phyloP scores from a whole-genome alignment of 2,888 invertebrate species.

The Thymelicus acteon region DNA sequence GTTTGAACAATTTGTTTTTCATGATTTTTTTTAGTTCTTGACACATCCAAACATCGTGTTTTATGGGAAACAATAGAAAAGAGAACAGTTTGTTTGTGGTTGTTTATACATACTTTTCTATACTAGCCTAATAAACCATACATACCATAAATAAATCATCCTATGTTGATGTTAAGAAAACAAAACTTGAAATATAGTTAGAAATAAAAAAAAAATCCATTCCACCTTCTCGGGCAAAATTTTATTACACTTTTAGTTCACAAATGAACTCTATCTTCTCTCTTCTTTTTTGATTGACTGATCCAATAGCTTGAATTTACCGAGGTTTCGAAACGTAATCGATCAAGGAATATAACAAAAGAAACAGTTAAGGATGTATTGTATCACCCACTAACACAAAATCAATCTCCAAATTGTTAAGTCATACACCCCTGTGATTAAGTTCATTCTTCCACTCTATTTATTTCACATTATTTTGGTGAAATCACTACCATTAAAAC shows the following conservation, averaged over 20 bases:
- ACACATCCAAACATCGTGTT: slow-evolving; percentile 31
- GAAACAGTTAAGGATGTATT: not conserved
- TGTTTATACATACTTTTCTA: slow-evolving; percentile 9
- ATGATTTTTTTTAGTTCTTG: slow-evolving; percentile 28
- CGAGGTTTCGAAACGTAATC: no score
- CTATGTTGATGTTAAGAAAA: no score
- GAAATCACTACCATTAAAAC: slow-evolving; percentile 14
- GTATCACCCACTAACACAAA: not conserved
- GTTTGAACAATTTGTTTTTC: slow-evolving; percentile 41
- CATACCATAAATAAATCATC: no score
- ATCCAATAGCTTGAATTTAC: no score
- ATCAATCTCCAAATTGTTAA: not conserved
- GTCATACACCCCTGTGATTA: slow-evolving; percentile 17
- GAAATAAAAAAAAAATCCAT: no score
- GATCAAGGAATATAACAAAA: not conserved
- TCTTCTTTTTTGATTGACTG: no score
- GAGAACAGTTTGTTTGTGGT: slow-evolving; percentile 6
- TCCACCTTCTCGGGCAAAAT: no score
- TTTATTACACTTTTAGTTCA: no score
- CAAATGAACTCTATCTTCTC: no score
- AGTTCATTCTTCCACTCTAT: slow-evolving; percentile 37
- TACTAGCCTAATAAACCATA: no score
- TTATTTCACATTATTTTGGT: slow-evolving; percentile 25
- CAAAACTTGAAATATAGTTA: no score
- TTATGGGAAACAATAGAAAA: not conserved